A percentile compares a stretch with the other conserved stretches of the same genome.
These are phyloP conservation scores for Clupea harengus DNA, from an alignment of 2,113 vertebrate genomes.

Conservation along the genomic window DNA sequence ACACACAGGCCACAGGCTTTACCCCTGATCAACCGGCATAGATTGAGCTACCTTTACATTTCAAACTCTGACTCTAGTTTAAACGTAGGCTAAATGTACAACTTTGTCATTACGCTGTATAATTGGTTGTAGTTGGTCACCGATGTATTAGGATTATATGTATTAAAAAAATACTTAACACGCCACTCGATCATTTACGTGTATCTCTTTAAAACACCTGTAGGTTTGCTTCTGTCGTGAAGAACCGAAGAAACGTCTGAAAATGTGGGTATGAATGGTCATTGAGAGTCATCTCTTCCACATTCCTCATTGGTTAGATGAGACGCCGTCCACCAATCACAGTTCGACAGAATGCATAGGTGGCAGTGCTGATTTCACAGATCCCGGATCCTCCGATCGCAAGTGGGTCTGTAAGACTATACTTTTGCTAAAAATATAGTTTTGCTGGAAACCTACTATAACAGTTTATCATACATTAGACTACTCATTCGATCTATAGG, in stretches of 20 bases:
- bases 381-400: conserved; percentile 17
- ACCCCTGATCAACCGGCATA: too few relatives aligned
- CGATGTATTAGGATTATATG: too few relatives aligned
- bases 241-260: neutral
- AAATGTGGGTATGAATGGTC: neutral
- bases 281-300: neutral
- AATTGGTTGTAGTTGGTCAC: too few relatives aligned
- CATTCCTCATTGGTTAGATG: neutral
- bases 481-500: neutral
- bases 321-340: neutral
- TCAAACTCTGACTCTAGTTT: neutral
- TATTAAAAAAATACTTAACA: too few relatives aligned
- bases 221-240: neutral
- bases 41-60: neutral
- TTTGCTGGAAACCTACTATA: neutral
- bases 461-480: neutral
- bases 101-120: neutral
- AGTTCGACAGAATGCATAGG: neutral
- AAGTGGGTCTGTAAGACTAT: conserved; percentile 19
- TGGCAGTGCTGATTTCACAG: neutral
- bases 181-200: too few relatives aligned
- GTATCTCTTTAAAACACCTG: neutral
- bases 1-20: too few relatives aligned
- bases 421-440: neutral
- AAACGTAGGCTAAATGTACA: neutral